phyloP scores from a whole-genome alignment of 2,797 vertebrate species.

The Scolopax bukidnonensis region DNA sequence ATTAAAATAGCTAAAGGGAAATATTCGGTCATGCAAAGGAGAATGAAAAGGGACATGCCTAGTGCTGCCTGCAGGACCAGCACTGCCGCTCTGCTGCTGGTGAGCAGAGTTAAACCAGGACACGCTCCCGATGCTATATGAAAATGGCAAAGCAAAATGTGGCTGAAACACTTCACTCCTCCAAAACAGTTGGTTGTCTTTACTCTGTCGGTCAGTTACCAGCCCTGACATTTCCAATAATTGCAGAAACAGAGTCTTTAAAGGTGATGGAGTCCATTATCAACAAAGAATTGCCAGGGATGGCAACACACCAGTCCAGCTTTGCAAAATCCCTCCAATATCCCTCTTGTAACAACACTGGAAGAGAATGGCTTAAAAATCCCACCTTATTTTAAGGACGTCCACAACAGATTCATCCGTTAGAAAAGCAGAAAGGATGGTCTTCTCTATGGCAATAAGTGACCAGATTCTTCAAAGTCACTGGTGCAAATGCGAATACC shows the following conservation, averaged over 20 bases:
- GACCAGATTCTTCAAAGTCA: constrained; percentile 7
- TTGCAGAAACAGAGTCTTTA: constrained; percentile 46
- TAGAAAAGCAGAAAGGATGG: background rate
- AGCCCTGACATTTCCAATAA: constrained; percentile 55
- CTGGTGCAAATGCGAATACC: background rate
- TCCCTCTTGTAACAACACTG: constrained; percentile 22
- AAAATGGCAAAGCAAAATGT: constrained; percentile 14
- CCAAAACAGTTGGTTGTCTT: constrained; percentile 45
- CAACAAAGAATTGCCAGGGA: constrained; percentile 65
- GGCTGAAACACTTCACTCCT: background rate
- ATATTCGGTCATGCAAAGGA: background rate
- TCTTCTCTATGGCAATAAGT: background rate
- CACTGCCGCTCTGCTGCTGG: background rate
- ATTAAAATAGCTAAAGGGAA: constrained; percentile 54
- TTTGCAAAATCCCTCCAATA: constrained; percentile 34
- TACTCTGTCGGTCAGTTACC: constrained; percentile 20
- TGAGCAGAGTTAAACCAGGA: constrained; percentile 39
- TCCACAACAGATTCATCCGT: background rate
- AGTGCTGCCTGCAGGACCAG: background rate
- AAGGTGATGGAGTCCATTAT: constrained; percentile 49
- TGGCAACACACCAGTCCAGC: constrained; percentile 31
- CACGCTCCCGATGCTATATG: background rate
- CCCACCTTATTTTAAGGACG: constrained; percentile 26
- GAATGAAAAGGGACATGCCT: constrained; percentile 21
- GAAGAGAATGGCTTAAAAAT: constrained; percentile 25